phyloP scores from a whole-genome alignment of 2,888 invertebrate species.

The Catocala nupta region DNA sequence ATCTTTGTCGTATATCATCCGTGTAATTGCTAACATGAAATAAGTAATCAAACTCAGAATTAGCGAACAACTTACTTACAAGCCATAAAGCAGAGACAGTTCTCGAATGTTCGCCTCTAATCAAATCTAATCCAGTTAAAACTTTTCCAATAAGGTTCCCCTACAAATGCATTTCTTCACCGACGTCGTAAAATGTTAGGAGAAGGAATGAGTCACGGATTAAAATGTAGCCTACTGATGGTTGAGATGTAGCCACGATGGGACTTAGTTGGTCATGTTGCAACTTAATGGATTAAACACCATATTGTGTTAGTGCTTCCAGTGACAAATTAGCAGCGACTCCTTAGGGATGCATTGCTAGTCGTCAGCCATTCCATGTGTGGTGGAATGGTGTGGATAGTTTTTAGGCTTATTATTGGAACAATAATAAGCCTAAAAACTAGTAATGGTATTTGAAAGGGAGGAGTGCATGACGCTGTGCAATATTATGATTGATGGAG shows the following conservation, averaged over 20 bases:
- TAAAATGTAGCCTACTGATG: conserved; percentile 30
- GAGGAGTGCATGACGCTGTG: no score
- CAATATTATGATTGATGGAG: no score
- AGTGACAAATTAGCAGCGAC: not conserved
- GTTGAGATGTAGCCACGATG: not conserved
- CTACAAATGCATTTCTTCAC: conserved; percentile 67
- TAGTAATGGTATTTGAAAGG: no score
- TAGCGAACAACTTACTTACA: conserved; percentile 70
- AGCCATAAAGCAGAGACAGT: conserved; percentile 63
- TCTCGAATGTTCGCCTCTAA: conserved; percentile 63
- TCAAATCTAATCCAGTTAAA: conserved; percentile 84
- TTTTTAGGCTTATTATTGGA: no score
- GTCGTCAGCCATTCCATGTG: not conserved
- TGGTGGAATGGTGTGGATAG: no score
- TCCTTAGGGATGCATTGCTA: not conserved
- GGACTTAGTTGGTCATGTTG: conserved; percentile 25
- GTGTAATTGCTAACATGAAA: conserved; percentile 16
- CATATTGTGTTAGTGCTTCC: conserved; percentile 12
- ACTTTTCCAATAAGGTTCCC: conserved; percentile 85
- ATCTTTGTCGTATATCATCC: conserved; percentile 24
- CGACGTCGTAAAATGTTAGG: conserved; percentile 46
- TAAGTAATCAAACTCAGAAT: conserved; percentile 53
- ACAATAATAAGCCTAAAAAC: no score
- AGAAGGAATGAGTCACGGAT: conserved; percentile 44
- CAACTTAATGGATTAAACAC: conserved; percentile 41